Evolutionary conservation across 2,113 vertebrate genomes (phyloP).

Genomic region (Notothenia coriiceps): DNA sequence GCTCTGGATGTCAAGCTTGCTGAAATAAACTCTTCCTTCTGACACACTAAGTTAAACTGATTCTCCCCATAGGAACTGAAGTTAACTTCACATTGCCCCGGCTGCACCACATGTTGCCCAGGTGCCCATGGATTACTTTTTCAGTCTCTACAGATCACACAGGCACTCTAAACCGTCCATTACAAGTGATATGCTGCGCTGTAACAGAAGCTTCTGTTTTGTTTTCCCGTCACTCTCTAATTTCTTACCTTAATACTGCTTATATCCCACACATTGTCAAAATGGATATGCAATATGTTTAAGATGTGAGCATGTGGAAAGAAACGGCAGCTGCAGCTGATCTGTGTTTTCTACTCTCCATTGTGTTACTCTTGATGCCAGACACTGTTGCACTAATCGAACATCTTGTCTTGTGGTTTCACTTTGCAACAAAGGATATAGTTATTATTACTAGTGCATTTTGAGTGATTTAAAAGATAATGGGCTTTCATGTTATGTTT

Average conservation of each 20-base stretch:
- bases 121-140: slow-evolving; percentile 29
- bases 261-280: neutral
- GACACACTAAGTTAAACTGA: neutral
- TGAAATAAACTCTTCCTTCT: neutral
- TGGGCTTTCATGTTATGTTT: slow-evolving; percentile 4
- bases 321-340: neutral
- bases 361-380: neutral
- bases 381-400: neutral
- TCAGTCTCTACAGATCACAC: slow-evolving; percentile 19
- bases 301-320: neutral
- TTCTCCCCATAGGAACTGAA: slow-evolving; percentile 27
- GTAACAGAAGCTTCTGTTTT: neutral
- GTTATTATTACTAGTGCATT: neutral
- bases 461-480: slow-evolving; percentile 12
- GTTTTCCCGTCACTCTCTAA: neutral
- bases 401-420: slow-evolving; percentile 15
- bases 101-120: slow-evolving; percentile 6
- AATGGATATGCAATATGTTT: neutral
- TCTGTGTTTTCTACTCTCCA: neutral
- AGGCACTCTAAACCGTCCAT: slow-evolving; percentile 10
- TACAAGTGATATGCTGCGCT: slow-evolving; percentile 3
- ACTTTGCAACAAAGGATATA: neutral
- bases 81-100: slow-evolving; percentile 18
- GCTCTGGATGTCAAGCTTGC: neutral
- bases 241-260: neutral